phyloP scores from a whole-genome alignment of 2,113 vertebrate genomes.

The Aleadryas rufinucha region DNA sequence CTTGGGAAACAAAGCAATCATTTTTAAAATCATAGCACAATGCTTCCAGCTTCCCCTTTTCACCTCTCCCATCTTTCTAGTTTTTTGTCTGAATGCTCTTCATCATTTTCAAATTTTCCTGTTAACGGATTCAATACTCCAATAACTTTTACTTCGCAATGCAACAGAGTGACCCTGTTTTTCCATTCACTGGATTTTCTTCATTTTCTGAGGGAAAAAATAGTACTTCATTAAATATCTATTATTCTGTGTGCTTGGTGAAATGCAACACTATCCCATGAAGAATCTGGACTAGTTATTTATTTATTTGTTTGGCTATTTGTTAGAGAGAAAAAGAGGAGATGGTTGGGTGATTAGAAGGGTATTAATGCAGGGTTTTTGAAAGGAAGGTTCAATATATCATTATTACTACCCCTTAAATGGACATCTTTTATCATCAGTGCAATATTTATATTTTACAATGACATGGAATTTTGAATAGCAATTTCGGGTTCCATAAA shows the following conservation, averaged over 20 bases:
- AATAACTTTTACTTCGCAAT: slow-evolving; percentile 56
- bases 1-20: slow-evolving; percentile 20
- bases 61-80: slow-evolving; percentile 45
- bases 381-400: background rate
- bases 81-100: slow-evolving; percentile 63
- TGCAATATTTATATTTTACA: background rate
- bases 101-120: slow-evolving; percentile 69
- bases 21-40: slow-evolving; percentile 11
- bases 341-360: background rate
- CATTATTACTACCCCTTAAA: background rate
- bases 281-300: background rate
- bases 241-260: slow-evolving; percentile 45
- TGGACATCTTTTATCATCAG: background rate
- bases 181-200: slow-evolving; percentile 60
- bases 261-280: slow-evolving; percentile 2
- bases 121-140: slow-evolving; percentile 43
- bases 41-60: slow-evolving; percentile 16
- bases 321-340: background rate
- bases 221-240: slow-evolving; percentile 63
- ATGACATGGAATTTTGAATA: background rate
- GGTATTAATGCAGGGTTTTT: background rate
- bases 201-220: slow-evolving; percentile 61
- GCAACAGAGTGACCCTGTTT: slow-evolving; percentile 53
- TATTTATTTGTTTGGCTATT: background rate
- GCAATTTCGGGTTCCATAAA: background rate